phyloP scores from a whole-genome alignment of 2,797 vertebrate species.

The Cossypha dichroa region DNA sequence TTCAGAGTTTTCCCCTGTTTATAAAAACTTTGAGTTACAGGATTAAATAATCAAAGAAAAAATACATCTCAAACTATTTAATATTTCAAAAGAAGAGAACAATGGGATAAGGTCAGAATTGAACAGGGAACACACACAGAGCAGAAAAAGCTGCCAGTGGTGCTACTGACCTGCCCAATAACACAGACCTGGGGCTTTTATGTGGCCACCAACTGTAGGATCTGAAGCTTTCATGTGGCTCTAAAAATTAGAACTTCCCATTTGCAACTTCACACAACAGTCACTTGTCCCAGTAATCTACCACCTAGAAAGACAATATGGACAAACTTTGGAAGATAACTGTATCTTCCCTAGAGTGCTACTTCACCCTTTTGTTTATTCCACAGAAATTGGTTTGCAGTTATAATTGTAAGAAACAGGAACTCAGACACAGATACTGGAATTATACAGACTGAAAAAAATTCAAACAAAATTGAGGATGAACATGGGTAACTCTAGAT shows the following conservation, averaged over 20 bases:
- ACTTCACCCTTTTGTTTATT: neutral
- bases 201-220: neutral
- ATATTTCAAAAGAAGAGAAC: neutral
- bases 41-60: neutral
- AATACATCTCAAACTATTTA: neutral
- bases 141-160: neutral
- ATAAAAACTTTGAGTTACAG: neutral
- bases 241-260: neutral
- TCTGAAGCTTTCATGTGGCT: neutral
- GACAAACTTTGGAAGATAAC: neutral
- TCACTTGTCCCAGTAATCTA: neutral
- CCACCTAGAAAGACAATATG: neutral
- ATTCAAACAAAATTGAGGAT: neutral
- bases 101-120: neutral
- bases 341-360: neutral
- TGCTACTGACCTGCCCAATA: neutral
- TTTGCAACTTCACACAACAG: neutral
- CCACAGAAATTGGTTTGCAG: neutral
- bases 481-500: neutral
- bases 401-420: neutral
- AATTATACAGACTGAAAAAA: neutral
- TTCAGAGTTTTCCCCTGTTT: neutral
- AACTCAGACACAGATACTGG: neutral
- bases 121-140: neutral
- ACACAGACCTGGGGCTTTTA: neutral